Conservation (phyloP, 2,888 invertebrate species). For the Tiphia femorata region DNA sequence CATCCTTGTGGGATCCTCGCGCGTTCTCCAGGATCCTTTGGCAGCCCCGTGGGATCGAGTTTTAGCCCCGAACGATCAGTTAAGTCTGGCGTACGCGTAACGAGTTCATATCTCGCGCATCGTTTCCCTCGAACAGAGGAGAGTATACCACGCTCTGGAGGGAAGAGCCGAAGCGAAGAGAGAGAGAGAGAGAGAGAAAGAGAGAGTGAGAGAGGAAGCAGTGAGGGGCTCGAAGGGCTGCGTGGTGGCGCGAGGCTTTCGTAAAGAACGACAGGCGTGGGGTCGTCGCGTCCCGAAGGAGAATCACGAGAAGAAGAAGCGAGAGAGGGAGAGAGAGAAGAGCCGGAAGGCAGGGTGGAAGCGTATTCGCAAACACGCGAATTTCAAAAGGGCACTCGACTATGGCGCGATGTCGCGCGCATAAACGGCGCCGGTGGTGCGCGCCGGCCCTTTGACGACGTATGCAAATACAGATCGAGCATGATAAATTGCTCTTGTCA, state of each 20-base stretch:
- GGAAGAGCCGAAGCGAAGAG: too few relatives aligned
- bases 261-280: conserved; percentile 13
- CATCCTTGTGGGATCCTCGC: too few relatives aligned
- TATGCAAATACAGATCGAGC: conserved; percentile 69
- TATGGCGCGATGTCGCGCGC: conserved; percentile 66
- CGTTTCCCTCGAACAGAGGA: conserved; percentile 57
- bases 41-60: conserved; percentile 33
- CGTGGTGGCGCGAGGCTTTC: neutral
- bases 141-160: too few relatives aligned
- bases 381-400: conserved; percentile 68
- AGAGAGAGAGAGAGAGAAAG: conserved; percentile 39
- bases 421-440: conserved; percentile 58
- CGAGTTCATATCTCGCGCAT: conserved; percentile 59
- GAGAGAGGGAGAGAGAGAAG: conserved; percentile 19
- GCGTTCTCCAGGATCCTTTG: conserved; percentile 21
- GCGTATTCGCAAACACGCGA: conserved; percentile 68
- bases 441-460: conserved; percentile 67
- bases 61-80: conserved; percentile 44
- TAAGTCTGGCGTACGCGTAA: conserved; percentile 50
- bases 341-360: conserved; percentile 24
- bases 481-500: conserved; percentile 69
- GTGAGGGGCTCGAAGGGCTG: conserved; percentile 5
- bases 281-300: conserved; percentile 22
- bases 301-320: conserved; percentile 11
- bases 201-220: conserved; percentile 22